Evolutionary conservation across 2,797 vertebrate genomes (phyloP), one percentile per base, ranked within the genome.

Genomic region (Cryptoblepharus egeriae): DNA sequence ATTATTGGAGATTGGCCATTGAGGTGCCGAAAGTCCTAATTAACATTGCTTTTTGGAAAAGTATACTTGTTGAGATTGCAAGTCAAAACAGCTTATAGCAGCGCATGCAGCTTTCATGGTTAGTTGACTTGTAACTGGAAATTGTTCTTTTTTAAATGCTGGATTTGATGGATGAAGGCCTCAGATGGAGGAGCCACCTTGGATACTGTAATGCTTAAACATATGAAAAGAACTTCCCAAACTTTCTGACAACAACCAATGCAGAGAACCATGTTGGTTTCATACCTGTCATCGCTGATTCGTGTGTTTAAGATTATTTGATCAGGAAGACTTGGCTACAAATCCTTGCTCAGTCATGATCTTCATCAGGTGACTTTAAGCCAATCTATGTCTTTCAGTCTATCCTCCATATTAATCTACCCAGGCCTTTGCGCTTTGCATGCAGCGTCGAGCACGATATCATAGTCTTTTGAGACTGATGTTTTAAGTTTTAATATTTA

Each of bases 161-260:
- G 67, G 30, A 37, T 67, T 45, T 63, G 76, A 78, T 55, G 75
- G 86, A 32, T 69, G 75, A 92, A 85, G 75, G 78, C 78, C 3
- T 79, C 75, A 39, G 81, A 45, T 37, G 85, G 77, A 30, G 32
- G 87, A 85, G 57, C 76, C 77, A 18, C 72, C 80, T 80, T 84
- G 80, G 84, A 42, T 90, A 76, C 63, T 86, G 82, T 26, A 30
- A 26, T 60, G 20, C 26, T 69, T 39, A 87, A 76, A 82, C 5
- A 49, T 4, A 52, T 84, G 85, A 89, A 26, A 89, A 76, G 57
- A 85, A 87, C 75, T 88, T 88, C 49, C 85, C 84, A 75, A 88
- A 86, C 35, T 88, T 91, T 84, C 52, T 72, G 10, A 42, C n/a
- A 24, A 20, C 75, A 16, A 61, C 35, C 10, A 75, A 65, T 2